Evolutionary conservation across 37 sponge, comb jelly and placozoan species (phyloP).

Genomic region (Aphrocallistes beatrix): DNA sequence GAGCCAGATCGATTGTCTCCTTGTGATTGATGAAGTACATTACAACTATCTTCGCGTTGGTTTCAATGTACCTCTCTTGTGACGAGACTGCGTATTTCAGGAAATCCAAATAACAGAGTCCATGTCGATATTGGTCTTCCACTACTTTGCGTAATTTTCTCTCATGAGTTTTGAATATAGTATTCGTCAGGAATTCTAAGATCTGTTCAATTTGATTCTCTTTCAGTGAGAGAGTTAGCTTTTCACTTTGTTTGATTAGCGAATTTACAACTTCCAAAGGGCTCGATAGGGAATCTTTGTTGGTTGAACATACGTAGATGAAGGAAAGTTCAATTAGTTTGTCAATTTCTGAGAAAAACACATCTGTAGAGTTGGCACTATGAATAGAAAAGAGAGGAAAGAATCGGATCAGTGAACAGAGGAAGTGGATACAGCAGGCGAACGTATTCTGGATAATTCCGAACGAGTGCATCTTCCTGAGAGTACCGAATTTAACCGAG

Average conservation of each 20-base stretch:
- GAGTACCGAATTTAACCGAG: background rate
- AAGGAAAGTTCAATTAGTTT: background rate
- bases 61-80: constrained; percentile 8
- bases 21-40: constrained; percentile 13
- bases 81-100: background rate
- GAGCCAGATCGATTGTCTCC: constrained; percentile 13
- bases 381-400: background rate
- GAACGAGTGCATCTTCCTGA: background rate
- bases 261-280: constrained; percentile 11
- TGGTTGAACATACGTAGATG: background rate
- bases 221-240: background rate
- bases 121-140: background rate
- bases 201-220: constrained; percentile 4
- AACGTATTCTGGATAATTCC: background rate
- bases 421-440: constrained; percentile 9
- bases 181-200: background rate
- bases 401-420: background rate
- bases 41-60: background rate
- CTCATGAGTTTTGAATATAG: background rate
- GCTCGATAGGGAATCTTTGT: background rate
- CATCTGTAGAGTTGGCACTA: background rate
- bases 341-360: background rate
- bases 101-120: background rate
- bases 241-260: constrained; percentile 1
- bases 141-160: background rate